phyloP scores from a whole-genome alignment of 2,113 vertebrate species.

The Muntiacus muntjak region DNA sequence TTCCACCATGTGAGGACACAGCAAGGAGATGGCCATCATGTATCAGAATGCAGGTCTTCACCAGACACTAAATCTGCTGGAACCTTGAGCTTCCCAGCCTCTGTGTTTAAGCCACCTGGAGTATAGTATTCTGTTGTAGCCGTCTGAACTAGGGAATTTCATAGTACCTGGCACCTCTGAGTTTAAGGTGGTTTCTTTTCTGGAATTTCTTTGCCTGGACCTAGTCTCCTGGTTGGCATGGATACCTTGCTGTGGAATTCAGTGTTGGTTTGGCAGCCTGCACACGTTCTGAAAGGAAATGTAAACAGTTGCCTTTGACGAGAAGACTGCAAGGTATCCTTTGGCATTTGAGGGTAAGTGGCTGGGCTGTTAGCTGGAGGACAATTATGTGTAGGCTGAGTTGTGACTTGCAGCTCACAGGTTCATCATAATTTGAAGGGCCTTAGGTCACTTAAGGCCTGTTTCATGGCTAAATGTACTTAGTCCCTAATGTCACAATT shows the following conservation, averaged over 20 bases:
- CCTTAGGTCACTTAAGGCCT: not conserved
- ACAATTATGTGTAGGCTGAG: not conserved
- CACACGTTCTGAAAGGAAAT: not conserved
- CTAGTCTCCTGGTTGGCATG: not conserved
- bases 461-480: conserved; percentile 17
- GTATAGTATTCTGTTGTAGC: not conserved
- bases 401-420: not conserved
- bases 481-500: conserved; percentile 8
- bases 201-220: not conserved
- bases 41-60: not conserved
- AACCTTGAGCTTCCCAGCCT: not conserved
- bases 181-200: not conserved
- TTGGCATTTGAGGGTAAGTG: not conserved
- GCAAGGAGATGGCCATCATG: not conserved
- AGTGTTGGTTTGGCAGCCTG: not conserved
- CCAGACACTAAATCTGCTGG: not conserved
- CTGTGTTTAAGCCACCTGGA: not conserved
- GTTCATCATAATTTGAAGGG: conserved; percentile 24
- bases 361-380: not conserved
- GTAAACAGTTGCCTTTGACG: not conserved
- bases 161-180: not conserved
- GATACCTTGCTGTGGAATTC: not conserved
- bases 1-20: not conserved
- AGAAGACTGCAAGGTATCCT: not conserved
- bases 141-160: not conserved